Base-by-base conservation (phyloP, 2,113 vertebrate genomes). In the Rhombomys opimus region DNA sequence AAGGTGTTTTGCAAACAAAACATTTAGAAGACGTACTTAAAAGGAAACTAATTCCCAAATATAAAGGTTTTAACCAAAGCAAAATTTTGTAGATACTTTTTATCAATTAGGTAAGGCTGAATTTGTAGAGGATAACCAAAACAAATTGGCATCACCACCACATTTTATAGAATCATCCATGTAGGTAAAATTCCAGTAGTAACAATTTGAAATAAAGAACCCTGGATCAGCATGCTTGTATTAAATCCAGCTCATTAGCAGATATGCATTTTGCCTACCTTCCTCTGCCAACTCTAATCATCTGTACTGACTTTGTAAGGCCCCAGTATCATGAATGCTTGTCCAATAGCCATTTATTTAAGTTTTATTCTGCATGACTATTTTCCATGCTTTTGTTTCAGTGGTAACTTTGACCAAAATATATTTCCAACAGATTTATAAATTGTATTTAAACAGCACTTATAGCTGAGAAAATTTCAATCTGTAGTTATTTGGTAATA, bases 401-500 rank as follows among this genome's bases (percentile, higher is more conserved):
- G 50, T 13, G 87, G 73, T 0, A 11, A 77, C 18, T 67, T 76
- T 88, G 70, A 67, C 87, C 38, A 70, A n/a, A 35, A 70, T 9
- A 68, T 63, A 96, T 78, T 96, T 96, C 63, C 4, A 41, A 78
- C 1, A 91, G 10, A 94, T 41, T 78, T 81, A 63, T 87, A 30
- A 87, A 85, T 76, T 91, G 70, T 65, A 85, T 61, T 4, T 89
- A 96, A 96, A 94, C 18, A 93, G 61, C 52, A 52, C 57, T 91
- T 90, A 76, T 85, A 88, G 52, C 18, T 90, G 65, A 85, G 59
- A 17, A 95, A 95, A 52, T 92, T 87, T 82, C 73, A 94, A 92
- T 82, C 59, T 67, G 70, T 27, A 57, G 82, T 85, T 63, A 46
- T 52, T 76, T 94, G 54, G 12, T 23, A 65, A 63, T 35, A 18